Conservation (phyloP, 2,113 vertebrate species). For the Pseudorasbora parva region DNA sequence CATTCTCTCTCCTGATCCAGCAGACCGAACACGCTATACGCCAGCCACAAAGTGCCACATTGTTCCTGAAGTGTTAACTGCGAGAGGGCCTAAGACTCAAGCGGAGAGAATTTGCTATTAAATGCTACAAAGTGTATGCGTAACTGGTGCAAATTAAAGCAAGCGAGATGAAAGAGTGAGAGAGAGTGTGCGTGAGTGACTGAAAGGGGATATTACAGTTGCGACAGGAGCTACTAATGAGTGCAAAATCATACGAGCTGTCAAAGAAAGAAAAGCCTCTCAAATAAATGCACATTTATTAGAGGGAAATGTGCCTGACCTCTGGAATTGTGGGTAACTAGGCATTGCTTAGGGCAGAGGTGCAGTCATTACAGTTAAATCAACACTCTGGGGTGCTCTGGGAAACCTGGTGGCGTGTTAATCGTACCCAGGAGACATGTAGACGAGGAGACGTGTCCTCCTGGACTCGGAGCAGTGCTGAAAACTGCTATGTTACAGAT, state of each 20-base stretch:
- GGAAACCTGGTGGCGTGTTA: conserved; percentile 63
- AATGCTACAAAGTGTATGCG: conserved; percentile 44
- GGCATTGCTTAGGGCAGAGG: conserved; percentile 28
- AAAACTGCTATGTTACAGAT: conserved; percentile 52
- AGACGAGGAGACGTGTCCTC: conserved; percentile 62
- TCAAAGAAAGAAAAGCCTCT: conserved; percentile 31
- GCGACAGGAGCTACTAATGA: conserved; percentile 16
- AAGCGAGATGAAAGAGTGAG: neutral
- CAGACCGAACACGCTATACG: conserved; percentile 44
- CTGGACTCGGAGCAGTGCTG: conserved; percentile 42
- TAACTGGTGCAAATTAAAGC: conserved; percentile 14
- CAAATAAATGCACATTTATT: conserved; percentile 41
- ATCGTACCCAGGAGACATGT: conserved; percentile 66
- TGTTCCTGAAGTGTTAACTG: conserved; percentile 63
- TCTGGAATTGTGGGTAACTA: neutral
- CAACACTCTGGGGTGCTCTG: conserved; percentile 54
- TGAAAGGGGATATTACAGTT: conserved; percentile 35
- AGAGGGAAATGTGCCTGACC: conserved; percentile 33
- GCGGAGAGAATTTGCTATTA: conserved; percentile 64
- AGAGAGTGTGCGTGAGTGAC: conserved; percentile 16
- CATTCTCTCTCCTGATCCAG: conserved; percentile 58
- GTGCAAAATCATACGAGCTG: conserved; percentile 36
- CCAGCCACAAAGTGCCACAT: conserved; percentile 61
- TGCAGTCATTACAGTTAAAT: conserved; percentile 52
- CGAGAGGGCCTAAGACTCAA: conserved; percentile 64